Percentiles rank a stretch among this genome's conserved stretches.
Conservation (phyloP, 2,888 invertebrate genomes). For the Phortica okadai region DNA sequence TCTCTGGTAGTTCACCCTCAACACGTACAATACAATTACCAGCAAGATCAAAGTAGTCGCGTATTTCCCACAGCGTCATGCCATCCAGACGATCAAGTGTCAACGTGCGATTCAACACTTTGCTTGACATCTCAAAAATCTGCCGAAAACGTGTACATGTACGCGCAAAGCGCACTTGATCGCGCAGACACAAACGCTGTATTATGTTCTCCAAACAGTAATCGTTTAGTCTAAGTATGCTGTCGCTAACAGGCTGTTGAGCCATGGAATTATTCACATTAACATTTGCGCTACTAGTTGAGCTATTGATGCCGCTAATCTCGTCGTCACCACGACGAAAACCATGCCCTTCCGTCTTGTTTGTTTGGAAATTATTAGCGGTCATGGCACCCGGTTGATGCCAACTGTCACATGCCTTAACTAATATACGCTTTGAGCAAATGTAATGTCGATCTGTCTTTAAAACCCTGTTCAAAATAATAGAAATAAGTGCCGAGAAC, state of each 20-base stretch:
- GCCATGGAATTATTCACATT: not conserved
- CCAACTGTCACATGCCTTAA: slow-evolving; percentile 58
- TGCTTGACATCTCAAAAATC: slow-evolving; percentile 46
- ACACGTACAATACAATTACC: slow-evolving; percentile 42
- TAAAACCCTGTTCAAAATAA: not conserved
- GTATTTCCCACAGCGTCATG: slow-evolving; percentile 58
- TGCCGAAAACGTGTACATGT: slow-evolving; percentile 53
- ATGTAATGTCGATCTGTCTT: not conserved
- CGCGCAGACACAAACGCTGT: slow-evolving; percentile 37
- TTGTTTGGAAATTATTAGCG: not conserved
- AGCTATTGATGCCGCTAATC: not conserved
- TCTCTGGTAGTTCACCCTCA: slow-evolving; percentile 39
- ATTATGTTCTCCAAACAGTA: slow-evolving; percentile 56
- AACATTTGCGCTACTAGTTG: not conserved
- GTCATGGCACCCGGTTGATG: slow-evolving; percentile 51
- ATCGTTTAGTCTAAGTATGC: slow-evolving; percentile 54
- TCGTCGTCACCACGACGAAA: not conserved
- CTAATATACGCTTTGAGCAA: slow-evolving; percentile 33
- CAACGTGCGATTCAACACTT: slow-evolving; percentile 40
- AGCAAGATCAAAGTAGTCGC: slow-evolving; percentile 54
- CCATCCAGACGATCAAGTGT: slow-evolving; percentile 28
- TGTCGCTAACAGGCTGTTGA: not conserved
- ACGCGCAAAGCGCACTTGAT: slow-evolving; percentile 59
- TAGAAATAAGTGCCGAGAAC: not conserved
- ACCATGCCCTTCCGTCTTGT: not conserved